A percentile compares a stretch with the other conserved stretches of the same genome.
phyloP scores from a whole-genome alignment of 2,113 vertebrate species.

The Eubucco bourcierii region DNA sequence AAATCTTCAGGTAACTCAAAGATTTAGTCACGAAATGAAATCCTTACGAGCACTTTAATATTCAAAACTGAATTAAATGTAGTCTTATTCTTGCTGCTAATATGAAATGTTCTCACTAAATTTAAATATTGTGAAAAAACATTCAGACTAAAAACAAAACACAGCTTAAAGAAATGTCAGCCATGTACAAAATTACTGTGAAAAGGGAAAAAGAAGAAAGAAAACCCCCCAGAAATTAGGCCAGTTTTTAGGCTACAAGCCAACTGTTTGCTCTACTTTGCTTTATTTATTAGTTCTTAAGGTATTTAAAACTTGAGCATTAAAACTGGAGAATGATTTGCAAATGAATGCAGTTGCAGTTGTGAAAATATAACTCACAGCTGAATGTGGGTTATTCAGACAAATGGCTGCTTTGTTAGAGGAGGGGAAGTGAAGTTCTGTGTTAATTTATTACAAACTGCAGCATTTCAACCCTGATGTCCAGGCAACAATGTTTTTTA shows the following conservation, averaged over 20 bases:
- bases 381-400: conserved; percentile 88
- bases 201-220: conserved; percentile 67
- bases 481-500: conserved; percentile 93
- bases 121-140: conserved; percentile 58
- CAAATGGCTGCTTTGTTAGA: conserved; percentile 87
- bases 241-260: conserved; percentile 82
- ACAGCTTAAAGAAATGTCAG: conserved; percentile 77
- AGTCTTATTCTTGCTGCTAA: conserved; percentile 26
- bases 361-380: conserved; percentile 94
- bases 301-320: conserved; percentile 91
- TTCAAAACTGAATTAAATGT: conserved; percentile 10
- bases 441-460: conserved; percentile 96
- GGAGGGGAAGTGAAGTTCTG: conserved; percentile 84
- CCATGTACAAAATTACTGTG: conserved; percentile 68
- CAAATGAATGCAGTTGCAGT: conserved; percentile 96
- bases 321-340: conserved; percentile 92
- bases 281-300: conserved; percentile 91
- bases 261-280: conserved; percentile 88
- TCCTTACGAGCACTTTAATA: conserved; percentile 39
- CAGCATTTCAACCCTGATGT: conserved; percentile 92
- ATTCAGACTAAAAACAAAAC: conserved; percentile 64
- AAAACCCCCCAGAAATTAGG: conserved; percentile 77
- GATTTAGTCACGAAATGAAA: conserved; percentile 53
- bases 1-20: conserved; percentile 63
- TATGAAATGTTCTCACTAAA: conserved; percentile 62